phyloP scores from a whole-genome alignment of 1,140 invertebrate species.

The Yoshiicerus persimilis region DNA sequence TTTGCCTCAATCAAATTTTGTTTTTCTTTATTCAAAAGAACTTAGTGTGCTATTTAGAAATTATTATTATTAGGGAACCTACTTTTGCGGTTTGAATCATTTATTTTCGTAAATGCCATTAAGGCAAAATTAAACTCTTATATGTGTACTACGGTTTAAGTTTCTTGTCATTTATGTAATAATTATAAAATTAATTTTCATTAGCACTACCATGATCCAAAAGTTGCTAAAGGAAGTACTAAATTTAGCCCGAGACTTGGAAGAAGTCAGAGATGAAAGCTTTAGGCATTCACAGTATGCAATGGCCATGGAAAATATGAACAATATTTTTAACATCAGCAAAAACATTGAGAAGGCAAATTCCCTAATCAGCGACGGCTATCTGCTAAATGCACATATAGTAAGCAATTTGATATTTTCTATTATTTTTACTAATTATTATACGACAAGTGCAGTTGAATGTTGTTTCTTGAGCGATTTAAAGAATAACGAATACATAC shows the following conservation, averaged over 20 bases:
- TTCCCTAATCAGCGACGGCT: slow-evolving; percentile 91
- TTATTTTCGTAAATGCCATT: too few relatives aligned
- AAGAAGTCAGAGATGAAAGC: slow-evolving; percentile 87
- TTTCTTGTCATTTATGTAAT: slow-evolving; percentile 27
- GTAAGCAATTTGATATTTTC: slow-evolving; percentile 51
- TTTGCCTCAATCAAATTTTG: too few relatives aligned
- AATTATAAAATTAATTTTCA: slow-evolving; percentile 24
- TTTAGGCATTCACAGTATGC: slow-evolving; percentile 92
- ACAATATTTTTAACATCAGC: slow-evolving; percentile 96
- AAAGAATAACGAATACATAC: not conserved
- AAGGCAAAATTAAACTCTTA: too few relatives aligned
- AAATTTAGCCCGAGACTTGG: slow-evolving; percentile 73
- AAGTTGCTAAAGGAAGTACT: slow-evolving; percentile 67
- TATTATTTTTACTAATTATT: not conserved
- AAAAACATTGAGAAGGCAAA: slow-evolving; percentile 94
- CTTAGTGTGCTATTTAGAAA: too few relatives aligned
- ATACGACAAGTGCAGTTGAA: not conserved
- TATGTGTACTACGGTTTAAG: too few relatives aligned
- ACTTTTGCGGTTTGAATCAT: too few relatives aligned
- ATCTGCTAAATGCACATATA: slow-evolving; percentile 91
- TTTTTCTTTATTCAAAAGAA: too few relatives aligned
- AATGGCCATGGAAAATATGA: slow-evolving; percentile 96
- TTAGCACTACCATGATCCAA: slow-evolving; percentile 64
- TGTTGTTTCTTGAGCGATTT: too few relatives aligned
- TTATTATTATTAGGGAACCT: too few relatives aligned